Percentiles rank a stretch among this genome's conserved stretches.
phyloP scores from a whole-genome alignment of 2,888 invertebrate species.

The Ferdinandea cuprea region DNA sequence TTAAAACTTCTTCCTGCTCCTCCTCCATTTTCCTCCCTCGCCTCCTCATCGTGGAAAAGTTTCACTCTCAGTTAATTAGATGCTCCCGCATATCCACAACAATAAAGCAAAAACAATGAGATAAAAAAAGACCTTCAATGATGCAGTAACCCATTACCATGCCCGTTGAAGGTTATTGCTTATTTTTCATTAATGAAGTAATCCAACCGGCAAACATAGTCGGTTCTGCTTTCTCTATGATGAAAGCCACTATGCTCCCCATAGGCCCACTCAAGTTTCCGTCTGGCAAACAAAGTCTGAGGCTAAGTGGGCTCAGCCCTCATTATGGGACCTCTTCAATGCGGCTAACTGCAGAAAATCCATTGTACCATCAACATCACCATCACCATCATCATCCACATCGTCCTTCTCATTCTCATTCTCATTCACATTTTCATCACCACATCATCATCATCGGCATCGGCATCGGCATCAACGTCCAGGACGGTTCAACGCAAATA shows the following conservation, averaged over 20 bases:
- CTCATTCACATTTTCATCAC: too few species aligned
- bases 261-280: conserved; percentile 70
- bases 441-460: not conserved
- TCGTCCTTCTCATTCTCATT: too few species aligned
- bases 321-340: conserved; percentile 75
- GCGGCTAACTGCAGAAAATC: conserved; percentile 72
- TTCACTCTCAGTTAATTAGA: conserved; percentile 39
- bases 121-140: conserved; percentile 33
- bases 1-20: too few species aligned
- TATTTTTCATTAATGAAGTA: conserved; percentile 68
- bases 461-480: conserved; percentile 16
- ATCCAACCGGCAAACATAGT: conserved; percentile 69
- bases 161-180: conserved; percentile 57
- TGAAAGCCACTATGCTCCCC: conserved; percentile 44
- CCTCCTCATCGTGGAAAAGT: conserved; percentile 37
- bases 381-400: not conserved
- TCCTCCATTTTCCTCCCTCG: too few species aligned
- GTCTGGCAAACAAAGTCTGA: conserved; percentile 74
- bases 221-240: conserved; percentile 39
- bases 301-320: conserved; percentile 70
- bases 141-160: conserved; percentile 43
- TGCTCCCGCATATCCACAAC: conserved; percentile 9
- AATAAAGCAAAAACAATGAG: too few species aligned
- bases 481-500: conserved; percentile 66
- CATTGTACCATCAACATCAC: conserved; percentile 62